These are phyloP conservation scores for Indicator indicator DNA, from an alignment of 2,113 vertebrate species.

Conservation along the genomic window DNA sequence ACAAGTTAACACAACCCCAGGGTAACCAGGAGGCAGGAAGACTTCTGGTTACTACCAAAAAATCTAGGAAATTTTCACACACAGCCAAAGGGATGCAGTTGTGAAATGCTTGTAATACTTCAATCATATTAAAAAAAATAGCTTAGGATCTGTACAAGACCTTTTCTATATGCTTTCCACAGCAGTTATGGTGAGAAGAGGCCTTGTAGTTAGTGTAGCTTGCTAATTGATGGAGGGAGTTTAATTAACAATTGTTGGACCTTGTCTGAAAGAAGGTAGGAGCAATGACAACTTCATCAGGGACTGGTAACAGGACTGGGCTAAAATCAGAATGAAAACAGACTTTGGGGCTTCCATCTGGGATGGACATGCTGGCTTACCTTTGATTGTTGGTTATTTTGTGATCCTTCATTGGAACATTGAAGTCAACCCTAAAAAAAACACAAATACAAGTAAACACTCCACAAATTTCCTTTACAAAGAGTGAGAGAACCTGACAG, in stretches of 20 bases:
- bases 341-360: neutral
- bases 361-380: constrained; percentile 68
- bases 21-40: neutral
- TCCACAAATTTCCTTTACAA: neutral
- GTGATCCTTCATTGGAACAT: constrained; percentile 98
- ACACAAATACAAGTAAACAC: neutral
- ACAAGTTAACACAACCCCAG: neutral
- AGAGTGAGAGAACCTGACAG: neutral
- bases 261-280: neutral
- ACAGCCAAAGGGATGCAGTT: neutral
- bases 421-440: constrained; percentile 92
- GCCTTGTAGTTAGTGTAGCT: neutral
- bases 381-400: constrained; percentile 98
- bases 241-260: neutral
- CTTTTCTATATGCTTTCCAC: neutral
- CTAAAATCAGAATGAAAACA: neutral
- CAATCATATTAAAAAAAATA: neutral
- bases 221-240: neutral
- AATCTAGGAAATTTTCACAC: neutral
- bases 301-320: neutral
- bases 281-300: neutral
- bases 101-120: neutral
- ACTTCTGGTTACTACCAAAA: neutral
- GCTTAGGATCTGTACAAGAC: neutral
- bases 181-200: neutral